A percentile compares a stretch with the other conserved stretches of the same genome.
Evolutionary conservation across 2,113 vertebrate species (phyloP).

Genomic region (Passer montanus): DNA sequence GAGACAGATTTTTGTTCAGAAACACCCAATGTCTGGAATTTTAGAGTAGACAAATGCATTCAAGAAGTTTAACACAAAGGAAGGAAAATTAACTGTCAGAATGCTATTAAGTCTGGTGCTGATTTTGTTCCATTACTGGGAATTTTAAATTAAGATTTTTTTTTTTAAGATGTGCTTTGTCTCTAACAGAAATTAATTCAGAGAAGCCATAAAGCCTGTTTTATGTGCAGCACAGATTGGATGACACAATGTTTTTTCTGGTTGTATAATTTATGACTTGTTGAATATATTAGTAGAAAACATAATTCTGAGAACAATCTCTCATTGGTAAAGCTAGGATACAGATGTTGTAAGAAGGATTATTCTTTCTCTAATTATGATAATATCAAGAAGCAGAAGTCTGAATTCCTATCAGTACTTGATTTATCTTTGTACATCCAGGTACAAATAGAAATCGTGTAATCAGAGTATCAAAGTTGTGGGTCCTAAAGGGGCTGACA

Average conservation of each 20-base stretch:
- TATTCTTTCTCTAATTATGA: neutral
- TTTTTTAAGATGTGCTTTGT: conserved; percentile 13
- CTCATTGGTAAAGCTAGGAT: neutral
- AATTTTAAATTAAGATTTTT: conserved; percentile 13
- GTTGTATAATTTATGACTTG: conserved; percentile 40
- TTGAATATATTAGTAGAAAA: conserved; percentile 38
- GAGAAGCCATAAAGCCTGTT: conserved; percentile 37
- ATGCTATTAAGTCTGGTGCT: neutral
- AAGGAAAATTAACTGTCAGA: neutral
- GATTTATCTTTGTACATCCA: neutral
- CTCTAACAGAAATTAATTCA: conserved; percentile 55
- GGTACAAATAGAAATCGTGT: neutral
- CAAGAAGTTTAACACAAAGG: conserved; percentile 29
- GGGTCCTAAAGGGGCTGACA: neutral
- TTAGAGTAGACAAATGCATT: neutral
- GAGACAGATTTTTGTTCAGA: neutral
- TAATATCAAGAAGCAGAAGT: neutral
- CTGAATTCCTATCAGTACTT: neutral
- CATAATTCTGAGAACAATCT: conserved; percentile 31
- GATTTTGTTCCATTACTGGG: conserved; percentile 25
- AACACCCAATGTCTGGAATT: neutral
- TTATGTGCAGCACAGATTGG: conserved; percentile 26
- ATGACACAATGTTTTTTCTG: conserved; percentile 53
- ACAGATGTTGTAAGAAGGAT: neutral
- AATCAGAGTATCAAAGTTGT: neutral